Base-by-base conservation (phyloP, 2,113 vertebrate genomes). In the Amblyopsis rosae region DNA sequence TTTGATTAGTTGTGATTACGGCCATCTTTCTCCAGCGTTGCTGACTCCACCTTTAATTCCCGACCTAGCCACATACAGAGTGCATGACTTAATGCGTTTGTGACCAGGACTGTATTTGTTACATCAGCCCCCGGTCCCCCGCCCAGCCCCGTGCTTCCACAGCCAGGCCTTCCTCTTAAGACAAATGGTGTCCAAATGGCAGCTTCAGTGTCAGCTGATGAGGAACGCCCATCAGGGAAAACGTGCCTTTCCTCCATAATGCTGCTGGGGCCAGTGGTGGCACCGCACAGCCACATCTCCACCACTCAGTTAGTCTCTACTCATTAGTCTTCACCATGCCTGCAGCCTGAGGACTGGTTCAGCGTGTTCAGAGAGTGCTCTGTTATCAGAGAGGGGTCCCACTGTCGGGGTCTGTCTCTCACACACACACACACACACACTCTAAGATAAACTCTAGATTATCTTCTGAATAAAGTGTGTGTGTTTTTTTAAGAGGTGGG, bases 401-500 rank as follows among this genome's bases (percentile, higher is more conserved):
- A 51, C 58, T 53, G 48, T 47, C 62, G 49, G 60, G 47, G 75
- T 72, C 53, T 45, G 16, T 46, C 35, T 49, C n/a, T 9, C 60
- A 6, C 69, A 12, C 12, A 15, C 55, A 16, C 45, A 9, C 48
- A 49, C 8, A 49, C 57, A 47, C 12, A 26, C 13, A 6, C n/a
- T 61, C 57, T 54, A 26, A 11, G 79, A 69, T 41, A n/a, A 15
- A 65, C 12, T 15, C 58, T 63, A 86, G 86, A 89, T 84, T 86
- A 82, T 70, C 41, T 60, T 73, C 82, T 76, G 84, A 84, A 90
- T 90, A 81, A 87, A 72, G 82, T 86, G 67, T 26, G 67, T 26
- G 26, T 26, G 2, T 26, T 26, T 26, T 26, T 26, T 71, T 46
- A 26, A 3, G 15, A 15, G 9, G 9, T 5, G 61, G 62, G 32